Evolutionary conservation across 2,888 invertebrate species (phyloP).

Genomic region (Pardosa pseudoannulata): DNA sequence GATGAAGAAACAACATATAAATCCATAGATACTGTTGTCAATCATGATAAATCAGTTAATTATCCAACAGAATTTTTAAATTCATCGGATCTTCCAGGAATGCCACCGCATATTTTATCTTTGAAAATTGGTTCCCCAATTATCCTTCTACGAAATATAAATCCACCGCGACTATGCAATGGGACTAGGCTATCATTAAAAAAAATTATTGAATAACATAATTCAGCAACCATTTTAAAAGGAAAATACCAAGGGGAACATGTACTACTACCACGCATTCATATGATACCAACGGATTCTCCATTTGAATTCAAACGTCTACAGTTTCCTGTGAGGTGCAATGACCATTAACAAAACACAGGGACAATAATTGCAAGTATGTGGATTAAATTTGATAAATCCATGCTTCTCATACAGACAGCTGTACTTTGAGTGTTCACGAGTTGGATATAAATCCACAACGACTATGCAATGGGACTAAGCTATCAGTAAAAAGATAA

Average conservation of each 20-base stretch:
- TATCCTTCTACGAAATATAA: constrained; percentile 66
- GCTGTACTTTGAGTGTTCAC: not conserved
- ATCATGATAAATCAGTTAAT: constrained; percentile 66
- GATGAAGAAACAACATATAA: constrained; percentile 33
- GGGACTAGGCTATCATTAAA: constrained; percentile 74
- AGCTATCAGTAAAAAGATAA: constrained; percentile 73
- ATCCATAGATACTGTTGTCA: constrained; percentile 69
- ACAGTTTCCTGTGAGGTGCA: constrained; percentile 71
- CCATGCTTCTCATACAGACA: constrained; percentile 73
- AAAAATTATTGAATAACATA: constrained; percentile 68
- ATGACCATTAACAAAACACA: constrained; percentile 73
- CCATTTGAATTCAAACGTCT: constrained; percentile 69
- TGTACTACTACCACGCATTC: constrained; percentile 73
- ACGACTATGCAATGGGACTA: constrained; percentile 75
- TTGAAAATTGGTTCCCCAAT: constrained; percentile 60
- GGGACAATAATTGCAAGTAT: constrained; percentile 26
- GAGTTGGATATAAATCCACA: constrained; percentile 56
- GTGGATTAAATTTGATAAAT: constrained; percentile 58
- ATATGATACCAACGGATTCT: constrained; percentile 59
- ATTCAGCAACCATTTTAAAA: constrained; percentile 72
- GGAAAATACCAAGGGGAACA: constrained; percentile 68
- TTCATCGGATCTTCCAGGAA: constrained; percentile 62
- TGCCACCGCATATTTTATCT: constrained; percentile 53
- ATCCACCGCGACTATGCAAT: constrained; percentile 73
- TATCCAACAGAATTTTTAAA: constrained; percentile 73